These are phyloP conservation scores for Arizona elegans DNA, from an alignment of 2,113 vertebrate genomes.

Conservation along the genomic window DNA sequence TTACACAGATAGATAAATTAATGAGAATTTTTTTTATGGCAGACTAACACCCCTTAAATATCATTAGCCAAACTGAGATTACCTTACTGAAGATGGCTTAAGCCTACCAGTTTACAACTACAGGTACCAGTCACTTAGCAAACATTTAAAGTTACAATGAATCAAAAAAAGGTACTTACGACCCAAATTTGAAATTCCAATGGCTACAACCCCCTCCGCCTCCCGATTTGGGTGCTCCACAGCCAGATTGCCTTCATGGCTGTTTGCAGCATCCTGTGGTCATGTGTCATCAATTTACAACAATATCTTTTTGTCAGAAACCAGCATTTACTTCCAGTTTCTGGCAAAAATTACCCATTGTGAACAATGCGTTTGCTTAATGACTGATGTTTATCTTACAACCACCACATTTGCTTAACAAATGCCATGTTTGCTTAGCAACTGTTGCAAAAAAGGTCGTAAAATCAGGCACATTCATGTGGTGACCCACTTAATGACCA, in stretches of 20 bases:
- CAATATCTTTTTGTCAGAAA: neutral
- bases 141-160: neutral
- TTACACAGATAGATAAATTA: neutral
- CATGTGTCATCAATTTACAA: neutral
- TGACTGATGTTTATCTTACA: neutral
- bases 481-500: neutral
- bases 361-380: neutral
- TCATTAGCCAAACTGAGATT: neutral
- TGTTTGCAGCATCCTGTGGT: neutral
- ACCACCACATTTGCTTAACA: neutral
- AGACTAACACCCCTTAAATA: neutral
- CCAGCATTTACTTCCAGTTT: neutral
- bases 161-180: neutral
- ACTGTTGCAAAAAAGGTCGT: neutral
- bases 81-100: neutral
- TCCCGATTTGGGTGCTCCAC: neutral
- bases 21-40: neutral
- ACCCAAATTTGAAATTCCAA: neutral
- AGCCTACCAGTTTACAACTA: neutral
- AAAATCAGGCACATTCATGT: neutral
- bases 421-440: neutral
- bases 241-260: neutral
- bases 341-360: neutral
- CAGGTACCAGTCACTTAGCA: neutral
- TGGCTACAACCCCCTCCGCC: neutral